These are phyloP conservation scores for Clanis bilineata DNA, from an alignment of 2,888 invertebrate species.

Conservation along the genomic window DNA sequence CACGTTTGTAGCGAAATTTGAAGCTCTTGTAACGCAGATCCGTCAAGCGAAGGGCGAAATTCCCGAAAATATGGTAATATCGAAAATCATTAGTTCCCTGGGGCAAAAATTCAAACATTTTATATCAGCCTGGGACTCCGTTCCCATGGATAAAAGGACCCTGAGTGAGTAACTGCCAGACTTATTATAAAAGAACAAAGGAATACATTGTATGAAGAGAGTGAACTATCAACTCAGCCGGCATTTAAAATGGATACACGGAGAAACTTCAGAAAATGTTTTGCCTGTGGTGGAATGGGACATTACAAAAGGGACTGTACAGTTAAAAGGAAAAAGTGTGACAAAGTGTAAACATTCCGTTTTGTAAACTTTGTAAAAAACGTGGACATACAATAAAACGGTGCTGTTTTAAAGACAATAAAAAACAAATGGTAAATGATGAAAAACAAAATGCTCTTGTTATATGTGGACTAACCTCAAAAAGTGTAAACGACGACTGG, in stretches of 20 bases:
- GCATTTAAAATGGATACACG: not conserved
- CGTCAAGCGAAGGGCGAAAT: not conserved
- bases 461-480: not conserved
- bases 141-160: not conserved
- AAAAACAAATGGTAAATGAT: not conserved
- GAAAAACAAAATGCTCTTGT: not conserved
- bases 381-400: not conserved
- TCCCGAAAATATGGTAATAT: not conserved
- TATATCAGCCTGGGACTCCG: not conserved
- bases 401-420: not conserved
- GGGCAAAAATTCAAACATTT: not conserved
- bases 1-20: not conserved
- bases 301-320: not conserved
- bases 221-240: not conserved
- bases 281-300: not conserved
- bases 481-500: not conserved
- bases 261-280: not conserved
- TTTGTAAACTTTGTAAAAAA: not conserved
- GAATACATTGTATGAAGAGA: not conserved
- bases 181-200: not conserved
- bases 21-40: not conserved
- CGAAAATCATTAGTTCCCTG: not conserved
- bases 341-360: not conserved
- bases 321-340: not conserved
- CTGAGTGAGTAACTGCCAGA: not conserved